A percentile compares a stretch with the other conserved stretches of the same genome.
phyloP scores from a whole-genome alignment of 2,888 invertebrate genomes.

The Eudemis profundana region DNA sequence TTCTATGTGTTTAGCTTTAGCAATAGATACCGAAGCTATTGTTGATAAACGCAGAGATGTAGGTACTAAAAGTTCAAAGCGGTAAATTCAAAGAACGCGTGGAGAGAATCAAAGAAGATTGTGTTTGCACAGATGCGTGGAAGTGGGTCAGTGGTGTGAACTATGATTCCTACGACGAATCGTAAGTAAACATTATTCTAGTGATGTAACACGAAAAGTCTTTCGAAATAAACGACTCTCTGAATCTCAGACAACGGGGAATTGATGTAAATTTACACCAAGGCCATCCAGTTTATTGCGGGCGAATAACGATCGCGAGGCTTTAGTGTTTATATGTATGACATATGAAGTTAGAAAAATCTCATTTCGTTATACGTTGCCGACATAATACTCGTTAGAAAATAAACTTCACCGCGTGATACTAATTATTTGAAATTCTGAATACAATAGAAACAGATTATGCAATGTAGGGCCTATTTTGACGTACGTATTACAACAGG shows the following conservation, averaged over 20 bases:
- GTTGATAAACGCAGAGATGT: constrained; percentile 20
- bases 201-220: constrained; percentile 53
- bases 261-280: constrained; percentile 68
- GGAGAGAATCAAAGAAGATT: constrained; percentile 63
- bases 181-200: constrained; percentile 69
- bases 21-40: constrained; percentile 5
- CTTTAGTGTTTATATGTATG: constrained; percentile 2
- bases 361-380: background rate
- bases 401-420: background rate
- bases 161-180: constrained; percentile 51
- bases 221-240: constrained; percentile 71
- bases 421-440: constrained; percentile 10
- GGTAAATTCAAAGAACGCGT: constrained; percentile 49
- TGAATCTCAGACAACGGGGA: constrained; percentile 66
- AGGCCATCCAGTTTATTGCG: constrained; percentile 69
- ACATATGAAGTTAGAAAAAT: constrained; percentile 6
- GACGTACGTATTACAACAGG: constrained; percentile 55
- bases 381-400: background rate
- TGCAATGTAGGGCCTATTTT: constrained; percentile 46
- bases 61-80: constrained; percentile 49
- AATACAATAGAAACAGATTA: constrained; percentile 47
- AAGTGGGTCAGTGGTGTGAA: constrained; percentile 79
- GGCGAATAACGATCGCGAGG: constrained; percentile 22
- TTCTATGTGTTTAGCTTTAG: constrained; percentile 32
- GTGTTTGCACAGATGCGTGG: constrained; percentile 72